A percentile compares a stretch with the other conserved stretches of the same genome.
These are phyloP conservation scores for Halcyon smyrnensis DNA, from an alignment of 2,797 vertebrate species.

Conservation along the genomic window DNA sequence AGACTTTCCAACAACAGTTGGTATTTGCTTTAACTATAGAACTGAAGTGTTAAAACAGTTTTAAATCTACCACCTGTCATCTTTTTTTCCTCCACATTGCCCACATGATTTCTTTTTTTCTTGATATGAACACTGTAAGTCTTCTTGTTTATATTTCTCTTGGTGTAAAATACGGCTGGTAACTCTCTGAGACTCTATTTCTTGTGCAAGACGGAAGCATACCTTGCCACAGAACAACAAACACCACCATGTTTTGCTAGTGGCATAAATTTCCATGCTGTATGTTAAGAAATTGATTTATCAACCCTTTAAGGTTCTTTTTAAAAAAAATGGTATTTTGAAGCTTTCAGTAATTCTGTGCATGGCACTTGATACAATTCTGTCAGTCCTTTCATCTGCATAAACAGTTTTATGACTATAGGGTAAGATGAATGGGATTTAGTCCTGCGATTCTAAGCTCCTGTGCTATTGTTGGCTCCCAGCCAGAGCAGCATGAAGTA, in stretches of 20 bases:
- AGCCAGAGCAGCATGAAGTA: background rate
- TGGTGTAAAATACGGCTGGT: background rate
- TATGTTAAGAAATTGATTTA: background rate
- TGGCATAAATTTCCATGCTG: background rate
- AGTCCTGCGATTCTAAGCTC: background rate
- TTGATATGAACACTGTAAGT: background rate
- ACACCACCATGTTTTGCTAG: background rate
- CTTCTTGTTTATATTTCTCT: background rate
- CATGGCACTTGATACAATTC: background rate
- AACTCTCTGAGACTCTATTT: background rate
- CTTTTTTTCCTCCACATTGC: background rate
- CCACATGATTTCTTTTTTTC: background rate
- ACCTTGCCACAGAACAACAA: background rate
- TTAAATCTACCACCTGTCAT: background rate
- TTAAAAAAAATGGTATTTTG: background rate
- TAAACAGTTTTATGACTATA: background rate
- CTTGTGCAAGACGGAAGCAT: background rate
- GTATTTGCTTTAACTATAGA: background rate
- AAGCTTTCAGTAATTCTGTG: background rate
- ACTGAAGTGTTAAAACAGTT: background rate
- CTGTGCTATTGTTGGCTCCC: conserved; percentile 7
- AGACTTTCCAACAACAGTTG: background rate
- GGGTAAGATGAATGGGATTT: background rate
- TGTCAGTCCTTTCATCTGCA: background rate
- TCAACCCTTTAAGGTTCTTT: background rate